Evolutionary conservation across 2,113 vertebrate species (phyloP).

Genomic region (Channa argus): DNA sequence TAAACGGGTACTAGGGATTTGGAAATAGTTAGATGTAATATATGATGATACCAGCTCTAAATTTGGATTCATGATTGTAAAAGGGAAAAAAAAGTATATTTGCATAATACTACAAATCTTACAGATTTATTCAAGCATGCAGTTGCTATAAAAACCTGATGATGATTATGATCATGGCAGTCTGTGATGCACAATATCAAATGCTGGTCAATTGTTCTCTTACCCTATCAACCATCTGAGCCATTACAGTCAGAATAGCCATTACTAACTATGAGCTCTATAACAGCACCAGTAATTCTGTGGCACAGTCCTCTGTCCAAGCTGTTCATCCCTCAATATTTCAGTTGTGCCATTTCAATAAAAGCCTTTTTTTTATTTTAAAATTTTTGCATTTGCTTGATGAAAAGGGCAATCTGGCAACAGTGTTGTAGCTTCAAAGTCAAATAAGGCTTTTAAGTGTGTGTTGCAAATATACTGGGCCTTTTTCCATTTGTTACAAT

Average conservation of each 20-base stretch:
- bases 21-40: no score
- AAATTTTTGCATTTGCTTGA: constrained; percentile 26
- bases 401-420: constrained; percentile 23
- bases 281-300: constrained; percentile 62
- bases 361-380: constrained; percentile 31
- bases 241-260: constrained; percentile 53
- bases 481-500: constrained; percentile 13
- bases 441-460: constrained; percentile 38
- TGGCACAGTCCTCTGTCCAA: constrained; percentile 43
- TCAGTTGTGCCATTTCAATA: constrained; percentile 51
- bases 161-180: constrained; percentile 43
- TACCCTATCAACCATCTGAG: constrained; percentile 58
- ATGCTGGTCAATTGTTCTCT: constrained; percentile 37
- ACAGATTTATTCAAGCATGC: background rate
- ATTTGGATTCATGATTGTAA: no score
- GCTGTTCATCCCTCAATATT: constrained; percentile 54
- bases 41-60: no score
- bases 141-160: constrained; percentile 24
- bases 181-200: constrained; percentile 45
- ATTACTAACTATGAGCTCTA: constrained; percentile 57
- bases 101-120: background rate
- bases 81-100: background rate
- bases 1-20: no score
- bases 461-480: constrained; percentile 5
- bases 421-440: constrained; percentile 46